A percentile compares a stretch with the other conserved stretches of the same genome.
Conservation (phyloP, 2,113 vertebrate genomes). For the Sorex araneus region DNA sequence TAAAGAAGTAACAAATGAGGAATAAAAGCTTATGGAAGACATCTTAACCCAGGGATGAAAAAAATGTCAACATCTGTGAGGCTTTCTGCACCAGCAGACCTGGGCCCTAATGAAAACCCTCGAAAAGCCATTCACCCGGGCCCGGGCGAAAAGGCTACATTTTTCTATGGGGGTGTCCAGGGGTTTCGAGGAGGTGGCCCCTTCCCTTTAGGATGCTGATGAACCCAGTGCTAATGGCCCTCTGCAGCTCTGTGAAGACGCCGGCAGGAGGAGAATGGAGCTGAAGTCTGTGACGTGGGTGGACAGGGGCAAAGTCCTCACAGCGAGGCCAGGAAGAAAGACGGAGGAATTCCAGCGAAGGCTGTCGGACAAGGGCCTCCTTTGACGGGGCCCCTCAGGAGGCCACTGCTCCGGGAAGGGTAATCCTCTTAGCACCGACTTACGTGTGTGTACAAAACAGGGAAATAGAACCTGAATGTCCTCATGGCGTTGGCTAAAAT, state of each 20-base stretch:
- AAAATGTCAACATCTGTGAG: conserved; percentile 97
- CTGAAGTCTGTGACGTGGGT: conserved; percentile 82
- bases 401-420: conserved; percentile 74
- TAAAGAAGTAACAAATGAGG: conserved; percentile 94
- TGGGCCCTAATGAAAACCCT: conserved; percentile 89
- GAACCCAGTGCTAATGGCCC: conserved; percentile 90
- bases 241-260: conserved; percentile 89
- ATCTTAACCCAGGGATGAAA: conserved; percentile 94
- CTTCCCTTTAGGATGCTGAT: conserved; percentile 90
- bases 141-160: conserved; percentile 94
- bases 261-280: conserved; percentile 72
- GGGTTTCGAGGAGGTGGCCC: conserved; percentile 87
- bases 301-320: conserved; percentile 79
- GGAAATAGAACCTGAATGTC: conserved; percentile 88
- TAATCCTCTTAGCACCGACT: conserved; percentile 91
- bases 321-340: conserved; percentile 84
- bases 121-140: conserved; percentile 89
- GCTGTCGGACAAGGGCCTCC: conserved; percentile 89
- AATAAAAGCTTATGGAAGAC: conserved; percentile 96
- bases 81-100: conserved; percentile 90
- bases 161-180: conserved; percentile 90
- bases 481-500: conserved; percentile 86
- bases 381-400: conserved; percentile 86
- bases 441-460: conserved; percentile 90
- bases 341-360: conserved; percentile 88